Conservation (phyloP, 2,888 invertebrate species). For the Portevinia maculata region DNA sequence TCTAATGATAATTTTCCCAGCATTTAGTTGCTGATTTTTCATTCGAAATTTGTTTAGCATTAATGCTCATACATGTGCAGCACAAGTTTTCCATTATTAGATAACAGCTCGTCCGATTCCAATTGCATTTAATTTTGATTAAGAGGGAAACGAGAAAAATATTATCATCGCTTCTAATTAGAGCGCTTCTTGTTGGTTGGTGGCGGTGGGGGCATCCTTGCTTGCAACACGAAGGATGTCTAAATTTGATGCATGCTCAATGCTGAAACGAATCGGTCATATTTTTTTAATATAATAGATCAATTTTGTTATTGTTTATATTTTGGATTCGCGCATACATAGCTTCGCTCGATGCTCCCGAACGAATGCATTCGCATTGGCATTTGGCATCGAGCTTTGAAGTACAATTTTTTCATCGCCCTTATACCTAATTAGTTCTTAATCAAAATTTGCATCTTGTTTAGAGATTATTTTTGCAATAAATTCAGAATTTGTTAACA, state of each 20-base stretch:
- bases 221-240: constrained; percentile 75
- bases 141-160: constrained; percentile 14
- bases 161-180: constrained; percentile 47
- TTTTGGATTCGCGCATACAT: constrained; percentile 39
- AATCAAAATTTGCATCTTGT: no score
- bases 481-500: no score
- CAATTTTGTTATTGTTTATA: constrained; percentile 60
- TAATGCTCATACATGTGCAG: constrained; percentile 27
- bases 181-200: constrained; percentile 25
- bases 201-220: constrained; percentile 15
- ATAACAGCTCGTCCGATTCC: constrained; percentile 56
- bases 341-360: constrained; percentile 29
- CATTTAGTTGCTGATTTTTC: constrained; percentile 15
- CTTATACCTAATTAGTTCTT: no score
- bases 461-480: no score
- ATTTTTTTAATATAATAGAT: not conserved
- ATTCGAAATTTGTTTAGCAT: not conserved
- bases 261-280: constrained; percentile 69
- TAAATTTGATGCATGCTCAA: constrained; percentile 84
- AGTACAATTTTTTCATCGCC: no score
- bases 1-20: constrained; percentile 51
- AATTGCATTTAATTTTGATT: constrained; percentile 64
- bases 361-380: constrained; percentile 66
- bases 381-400: not conserved
- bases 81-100: constrained; percentile 59